Percentiles rank a stretch among this genome's conserved stretches.
Evolutionary conservation across 2,888 invertebrate genomes (phyloP).

Genomic region (Nasonia oneida): DNA sequence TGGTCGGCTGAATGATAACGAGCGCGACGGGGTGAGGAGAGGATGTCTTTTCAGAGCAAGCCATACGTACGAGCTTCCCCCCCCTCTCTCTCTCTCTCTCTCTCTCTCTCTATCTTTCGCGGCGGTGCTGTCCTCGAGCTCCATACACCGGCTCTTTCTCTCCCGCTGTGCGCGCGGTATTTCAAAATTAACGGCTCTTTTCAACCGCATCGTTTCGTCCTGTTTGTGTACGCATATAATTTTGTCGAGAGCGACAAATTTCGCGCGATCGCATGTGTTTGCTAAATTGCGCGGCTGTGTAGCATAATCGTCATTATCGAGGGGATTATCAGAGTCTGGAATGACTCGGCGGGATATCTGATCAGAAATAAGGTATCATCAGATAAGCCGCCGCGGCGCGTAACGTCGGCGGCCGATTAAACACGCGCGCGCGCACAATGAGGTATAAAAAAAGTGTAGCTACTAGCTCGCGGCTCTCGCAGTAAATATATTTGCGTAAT

Average conservation of each 20-base stretch:
- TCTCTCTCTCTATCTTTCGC: neutral
- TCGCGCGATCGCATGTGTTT: neutral
- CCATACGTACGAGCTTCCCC: slow-evolving; percentile 14
- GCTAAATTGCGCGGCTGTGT: neutral
- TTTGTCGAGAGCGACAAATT: neutral
- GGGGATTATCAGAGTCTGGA: neutral
- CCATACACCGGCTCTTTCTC: neutral
- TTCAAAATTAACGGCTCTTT: neutral
- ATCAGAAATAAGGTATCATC: slow-evolving; percentile 9
- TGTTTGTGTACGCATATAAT: neutral
- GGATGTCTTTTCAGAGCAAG: slow-evolving; percentile 41
- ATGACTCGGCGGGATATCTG: neutral
- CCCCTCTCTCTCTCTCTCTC: no score
- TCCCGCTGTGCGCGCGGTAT: neutral
- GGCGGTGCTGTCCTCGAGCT: neutral
- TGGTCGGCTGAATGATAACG: slow-evolving; percentile 49
- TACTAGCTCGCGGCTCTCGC: neutral
- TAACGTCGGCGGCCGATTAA: slow-evolving; percentile 23
- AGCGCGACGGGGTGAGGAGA: neutral
- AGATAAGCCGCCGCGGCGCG: neutral
- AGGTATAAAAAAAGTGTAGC: neutral
- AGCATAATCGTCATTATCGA: neutral
- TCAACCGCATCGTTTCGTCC: neutral
- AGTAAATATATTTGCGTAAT: slow-evolving; percentile 29
- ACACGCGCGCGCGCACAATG: neutral